phyloP scores from a whole-genome alignment of 1,140 invertebrate species.

The Drosophila simulans region DNA sequence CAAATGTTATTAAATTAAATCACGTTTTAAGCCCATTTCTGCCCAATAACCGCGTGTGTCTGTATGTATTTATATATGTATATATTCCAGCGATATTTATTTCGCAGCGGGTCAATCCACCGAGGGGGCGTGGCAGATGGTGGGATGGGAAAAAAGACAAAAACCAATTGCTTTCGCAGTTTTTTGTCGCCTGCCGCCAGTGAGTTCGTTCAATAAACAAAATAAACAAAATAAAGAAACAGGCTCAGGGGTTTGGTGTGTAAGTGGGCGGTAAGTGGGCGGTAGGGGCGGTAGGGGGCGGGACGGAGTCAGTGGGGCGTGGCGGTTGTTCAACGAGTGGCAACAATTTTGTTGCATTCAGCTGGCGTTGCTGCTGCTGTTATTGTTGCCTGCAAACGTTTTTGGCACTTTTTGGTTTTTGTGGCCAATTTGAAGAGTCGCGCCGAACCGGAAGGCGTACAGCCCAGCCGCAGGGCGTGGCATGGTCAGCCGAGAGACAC shows the following conservation, averaged over 20 bases:
- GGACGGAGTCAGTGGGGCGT: constrained; percentile 32
- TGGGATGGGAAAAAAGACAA: constrained; percentile 9
- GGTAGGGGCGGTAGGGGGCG: neutral
- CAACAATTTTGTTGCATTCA: constrained; percentile 71
- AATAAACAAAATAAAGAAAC: constrained; percentile 24
- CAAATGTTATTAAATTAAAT: constrained; percentile 6
- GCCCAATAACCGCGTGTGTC: no score
- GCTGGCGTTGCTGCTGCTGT: constrained; percentile 22
- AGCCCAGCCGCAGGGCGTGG: constrained; percentile 13
- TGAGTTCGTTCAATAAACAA: constrained; percentile 64
- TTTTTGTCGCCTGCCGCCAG: constrained; percentile 53
- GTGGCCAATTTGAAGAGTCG: constrained; percentile 72
- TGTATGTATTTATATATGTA: neutral
- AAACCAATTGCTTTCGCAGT: constrained; percentile 41
- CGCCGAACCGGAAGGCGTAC: constrained; percentile 30
- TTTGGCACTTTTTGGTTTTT: constrained; percentile 72
- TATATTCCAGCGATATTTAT: neutral
- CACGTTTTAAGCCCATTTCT: neutral
- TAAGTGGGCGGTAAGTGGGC: constrained; percentile 13
- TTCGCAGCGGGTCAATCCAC: neutral
- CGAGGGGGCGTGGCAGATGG: neutral
- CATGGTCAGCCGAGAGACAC: constrained; percentile 45
- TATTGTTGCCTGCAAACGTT: constrained; percentile 57
- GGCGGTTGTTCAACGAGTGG: constrained; percentile 65
- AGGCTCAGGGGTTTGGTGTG: constrained; percentile 9